Conservation (phyloP, 2,888 invertebrate genomes). For the Allygus modestus region DNA sequence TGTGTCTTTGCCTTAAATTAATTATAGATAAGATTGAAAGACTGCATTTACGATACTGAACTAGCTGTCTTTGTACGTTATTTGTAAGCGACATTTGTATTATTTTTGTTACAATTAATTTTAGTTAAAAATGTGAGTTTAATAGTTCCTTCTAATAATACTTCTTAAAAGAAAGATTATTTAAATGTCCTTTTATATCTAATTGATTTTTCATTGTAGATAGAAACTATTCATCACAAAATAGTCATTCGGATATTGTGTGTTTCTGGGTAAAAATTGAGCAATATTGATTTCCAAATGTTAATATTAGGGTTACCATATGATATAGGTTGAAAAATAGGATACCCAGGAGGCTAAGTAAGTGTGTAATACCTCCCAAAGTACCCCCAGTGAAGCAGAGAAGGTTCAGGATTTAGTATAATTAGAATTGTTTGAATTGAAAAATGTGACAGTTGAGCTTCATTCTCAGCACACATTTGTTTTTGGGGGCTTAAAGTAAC, state of each 20-base stretch:
- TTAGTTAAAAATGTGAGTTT: neutral
- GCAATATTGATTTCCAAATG: too few relatives aligned
- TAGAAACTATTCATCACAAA: neutral
- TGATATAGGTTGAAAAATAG: too few relatives aligned
- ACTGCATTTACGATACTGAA: constrained; percentile 24
- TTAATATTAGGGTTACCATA: too few relatives aligned
- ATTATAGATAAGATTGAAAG: constrained; percentile 6
- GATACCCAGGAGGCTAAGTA: too few relatives aligned
- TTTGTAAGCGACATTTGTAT: neutral
- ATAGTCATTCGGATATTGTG: neutral
- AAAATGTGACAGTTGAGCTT: too few relatives aligned
- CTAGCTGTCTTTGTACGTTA: constrained; percentile 1
- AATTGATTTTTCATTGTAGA: neutral
- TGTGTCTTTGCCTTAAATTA: constrained; percentile 22
- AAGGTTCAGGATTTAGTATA: too few relatives aligned
- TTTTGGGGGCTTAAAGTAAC: too few relatives aligned
- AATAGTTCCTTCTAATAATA: constrained; percentile 19
- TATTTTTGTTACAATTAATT: neutral
- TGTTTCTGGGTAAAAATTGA: too few relatives aligned
- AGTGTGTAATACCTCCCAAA: too few relatives aligned
- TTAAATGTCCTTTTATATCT: neutral
- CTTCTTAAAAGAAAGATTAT: neutral
- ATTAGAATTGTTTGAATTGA: too few relatives aligned
- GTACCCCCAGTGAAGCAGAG: too few relatives aligned
- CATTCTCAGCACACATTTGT: too few relatives aligned